Conservation (phyloP, 2,113 vertebrate genomes). For the Dromas ardeola region DNA sequence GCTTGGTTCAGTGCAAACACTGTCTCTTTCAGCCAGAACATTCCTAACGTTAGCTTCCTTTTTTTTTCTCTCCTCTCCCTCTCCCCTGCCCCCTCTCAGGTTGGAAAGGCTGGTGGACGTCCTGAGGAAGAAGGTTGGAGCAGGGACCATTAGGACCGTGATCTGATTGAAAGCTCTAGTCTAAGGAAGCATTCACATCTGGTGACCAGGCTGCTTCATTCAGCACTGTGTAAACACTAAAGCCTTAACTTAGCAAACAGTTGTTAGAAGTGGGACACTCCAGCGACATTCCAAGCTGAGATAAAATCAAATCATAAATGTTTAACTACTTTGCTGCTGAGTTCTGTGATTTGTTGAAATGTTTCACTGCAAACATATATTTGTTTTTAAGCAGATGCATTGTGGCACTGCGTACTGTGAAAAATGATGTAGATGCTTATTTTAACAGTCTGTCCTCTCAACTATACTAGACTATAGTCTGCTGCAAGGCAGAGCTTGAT, state of each 20-base stretch:
- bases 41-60: conserved; percentile 71
- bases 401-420: conserved; percentile 39
- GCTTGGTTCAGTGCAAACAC: conserved; percentile 72
- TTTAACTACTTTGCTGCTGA: conserved; percentile 88
- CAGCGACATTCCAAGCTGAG: conserved; percentile 84
- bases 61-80: conserved; percentile 49
- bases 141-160: conserved; percentile 89
- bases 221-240: conserved; percentile 88
- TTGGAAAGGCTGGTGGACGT: conserved; percentile 96
- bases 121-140: conserved; percentile 94
- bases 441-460: conserved; percentile 37
- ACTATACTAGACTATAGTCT: background rate
- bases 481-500: conserved; percentile 19
- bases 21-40: conserved; percentile 74
- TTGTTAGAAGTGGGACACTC: conserved; percentile 90
- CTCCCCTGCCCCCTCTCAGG: conserved; percentile 74
- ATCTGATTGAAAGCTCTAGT: conserved; percentile 83
- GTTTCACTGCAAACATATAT: conserved; percentile 72
- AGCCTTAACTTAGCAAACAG: conserved; percentile 91
- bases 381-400: conserved; percentile 66
- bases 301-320: conserved; percentile 89
- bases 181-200: conserved; percentile 86
- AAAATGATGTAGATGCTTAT: conserved; percentile 58
- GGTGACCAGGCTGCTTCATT: conserved; percentile 90
- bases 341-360: conserved; percentile 78